A percentile compares a stretch with the other conserved stretches of the same genome.
phyloP scores from a whole-genome alignment of 2,113 vertebrate genomes.

The Myotis yumanensis region DNA sequence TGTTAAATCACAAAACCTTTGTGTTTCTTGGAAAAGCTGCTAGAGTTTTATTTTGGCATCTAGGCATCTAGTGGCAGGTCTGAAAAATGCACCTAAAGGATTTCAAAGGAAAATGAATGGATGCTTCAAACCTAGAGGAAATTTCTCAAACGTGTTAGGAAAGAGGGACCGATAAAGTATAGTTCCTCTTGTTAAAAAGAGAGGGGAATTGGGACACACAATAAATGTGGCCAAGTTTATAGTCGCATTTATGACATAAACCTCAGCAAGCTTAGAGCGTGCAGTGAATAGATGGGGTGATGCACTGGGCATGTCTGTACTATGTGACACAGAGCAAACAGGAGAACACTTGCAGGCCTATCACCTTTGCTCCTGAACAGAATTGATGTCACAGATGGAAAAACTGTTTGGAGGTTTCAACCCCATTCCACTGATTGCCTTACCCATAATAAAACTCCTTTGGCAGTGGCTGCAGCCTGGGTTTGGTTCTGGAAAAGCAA shows the following conservation, averaged over 20 bases:
- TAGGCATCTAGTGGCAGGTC: slow-evolving; percentile 64
- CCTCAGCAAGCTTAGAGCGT: neutral
- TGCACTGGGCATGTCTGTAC: neutral
- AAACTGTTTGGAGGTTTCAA: slow-evolving; percentile 47
- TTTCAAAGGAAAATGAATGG: slow-evolving; percentile 17
- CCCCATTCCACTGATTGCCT: neutral
- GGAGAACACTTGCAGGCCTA: neutral
- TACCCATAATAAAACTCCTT: neutral
- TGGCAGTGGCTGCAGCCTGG: neutral
- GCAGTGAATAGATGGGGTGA: neutral
- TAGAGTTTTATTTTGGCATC: slow-evolving; percentile 45
- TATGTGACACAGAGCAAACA: neutral
- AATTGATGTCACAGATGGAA: slow-evolving; percentile 42
- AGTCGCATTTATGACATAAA: slow-evolving; percentile 5
- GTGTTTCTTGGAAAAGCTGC: neutral
- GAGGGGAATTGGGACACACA: neutral
- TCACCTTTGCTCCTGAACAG: slow-evolving; percentile 22
- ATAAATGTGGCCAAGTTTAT: slow-evolving; percentile 29
- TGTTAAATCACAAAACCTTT: slow-evolving; percentile 37
- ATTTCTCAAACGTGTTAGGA: slow-evolving; percentile 25
- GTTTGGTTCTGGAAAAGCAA: neutral
- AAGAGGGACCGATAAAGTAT: slow-evolving; percentile 11
- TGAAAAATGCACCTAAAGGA: slow-evolving; percentile 66
- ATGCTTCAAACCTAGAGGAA: neutral
- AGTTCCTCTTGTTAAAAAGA: slow-evolving; percentile 25